phyloP scores from a whole-genome alignment of 2,797 vertebrate genomes.

The Sciurus vulgaris region DNA sequence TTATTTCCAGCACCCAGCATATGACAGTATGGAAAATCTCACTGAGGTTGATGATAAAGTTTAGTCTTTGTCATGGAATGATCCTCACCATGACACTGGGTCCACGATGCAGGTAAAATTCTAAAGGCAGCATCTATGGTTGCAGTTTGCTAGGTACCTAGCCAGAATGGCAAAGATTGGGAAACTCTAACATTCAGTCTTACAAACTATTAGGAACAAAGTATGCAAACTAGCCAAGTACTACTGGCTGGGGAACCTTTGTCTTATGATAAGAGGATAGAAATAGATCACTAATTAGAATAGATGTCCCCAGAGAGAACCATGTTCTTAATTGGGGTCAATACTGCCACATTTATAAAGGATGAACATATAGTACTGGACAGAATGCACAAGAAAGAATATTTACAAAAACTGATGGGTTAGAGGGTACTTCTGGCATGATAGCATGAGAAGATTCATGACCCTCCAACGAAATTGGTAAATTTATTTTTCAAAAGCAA shows the following conservation, averaged over 20 bases:
- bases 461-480: neutral
- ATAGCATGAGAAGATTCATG: slow-evolving; percentile 11
- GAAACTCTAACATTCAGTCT: slow-evolving; percentile 49
- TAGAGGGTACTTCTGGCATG: neutral
- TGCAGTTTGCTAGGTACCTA: neutral
- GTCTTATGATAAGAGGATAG: slow-evolving; percentile 17
- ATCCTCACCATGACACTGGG: neutral
- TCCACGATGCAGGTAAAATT: slow-evolving; percentile 4
- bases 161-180: slow-evolving; percentile 51
- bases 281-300: slow-evolving; percentile 83
- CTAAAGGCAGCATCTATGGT: slow-evolving; percentile 38
- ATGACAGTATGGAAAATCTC: slow-evolving; percentile 4
- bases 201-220: slow-evolving; percentile 33
- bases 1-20: slow-evolving; percentile 22
- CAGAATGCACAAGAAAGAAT: slow-evolving; percentile 36
- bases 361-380: slow-evolving; percentile 57
- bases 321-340: slow-evolving; percentile 77
- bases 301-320: slow-evolving; percentile 61
- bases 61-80: slow-evolving; percentile 3
- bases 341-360: slow-evolving; percentile 57
- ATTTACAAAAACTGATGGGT: slow-evolving; percentile 28
- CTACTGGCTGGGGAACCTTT: slow-evolving; percentile 17
- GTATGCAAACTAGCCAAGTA: slow-evolving; percentile 14
- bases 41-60: slow-evolving; percentile 15
- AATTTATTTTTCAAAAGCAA: slow-evolving; percentile 29